phyloP scores from a whole-genome alignment of 2,113 vertebrate genomes.

The Oenanthe oenanthe region DNA sequence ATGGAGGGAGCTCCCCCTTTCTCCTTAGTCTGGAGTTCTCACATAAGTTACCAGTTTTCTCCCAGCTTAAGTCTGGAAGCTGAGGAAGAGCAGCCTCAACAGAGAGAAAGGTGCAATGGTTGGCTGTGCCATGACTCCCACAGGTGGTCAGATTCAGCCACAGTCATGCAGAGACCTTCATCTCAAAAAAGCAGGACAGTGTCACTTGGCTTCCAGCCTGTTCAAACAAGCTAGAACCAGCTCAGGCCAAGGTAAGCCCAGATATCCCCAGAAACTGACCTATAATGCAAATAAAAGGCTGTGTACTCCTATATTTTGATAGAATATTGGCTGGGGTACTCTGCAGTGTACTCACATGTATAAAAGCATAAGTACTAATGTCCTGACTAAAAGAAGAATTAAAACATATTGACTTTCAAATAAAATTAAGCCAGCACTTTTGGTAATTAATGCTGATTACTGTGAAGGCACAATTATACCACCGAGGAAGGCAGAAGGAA shows the following conservation, averaged over 20 bases:
- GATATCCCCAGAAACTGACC: background rate
- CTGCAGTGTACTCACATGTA: background rate
- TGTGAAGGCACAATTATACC: background rate
- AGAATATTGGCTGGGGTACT: background rate
- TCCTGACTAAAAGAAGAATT: background rate
- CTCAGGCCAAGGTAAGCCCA: background rate
- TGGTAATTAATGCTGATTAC: background rate
- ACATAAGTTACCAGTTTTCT: rapidly evolving
- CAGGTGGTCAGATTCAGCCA: background rate
- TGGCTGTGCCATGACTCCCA: background rate
- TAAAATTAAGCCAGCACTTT: background rate
- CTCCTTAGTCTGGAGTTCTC: background rate
- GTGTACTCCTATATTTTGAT: background rate
- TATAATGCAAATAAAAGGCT: background rate
- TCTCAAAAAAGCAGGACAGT: background rate
- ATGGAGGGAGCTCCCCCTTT: background rate
- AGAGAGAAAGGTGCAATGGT: background rate
- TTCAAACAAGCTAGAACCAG: background rate
- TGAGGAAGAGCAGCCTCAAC: background rate
- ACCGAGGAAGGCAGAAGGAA: background rate
- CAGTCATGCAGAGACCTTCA: background rate
- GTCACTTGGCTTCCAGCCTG: background rate
- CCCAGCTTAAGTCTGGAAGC: background rate
- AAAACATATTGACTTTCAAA: background rate
- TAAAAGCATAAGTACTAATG: background rate